Conservation (phyloP, 2,888 invertebrate genomes). For the Conistra vaccinii region DNA sequence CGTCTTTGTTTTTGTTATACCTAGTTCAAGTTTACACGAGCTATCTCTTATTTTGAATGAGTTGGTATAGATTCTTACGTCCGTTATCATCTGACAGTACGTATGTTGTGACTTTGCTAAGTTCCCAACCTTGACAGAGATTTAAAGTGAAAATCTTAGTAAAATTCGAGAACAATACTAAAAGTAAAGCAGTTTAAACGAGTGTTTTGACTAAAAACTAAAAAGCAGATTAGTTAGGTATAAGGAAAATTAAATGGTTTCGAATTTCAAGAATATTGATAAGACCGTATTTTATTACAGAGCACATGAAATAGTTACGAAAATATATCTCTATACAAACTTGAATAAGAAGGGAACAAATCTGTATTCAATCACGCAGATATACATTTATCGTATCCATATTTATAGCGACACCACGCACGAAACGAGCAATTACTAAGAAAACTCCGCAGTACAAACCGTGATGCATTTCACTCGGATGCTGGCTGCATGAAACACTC, state of each 20-base stretch:
- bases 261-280: too few species aligned
- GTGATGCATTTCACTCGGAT: constrained; percentile 61
- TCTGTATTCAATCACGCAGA: constrained; percentile 8
- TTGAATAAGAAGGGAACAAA: not conserved
- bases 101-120: too few species aligned
- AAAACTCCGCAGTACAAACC: constrained; percentile 41
- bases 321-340: not conserved
- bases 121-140: too few species aligned
- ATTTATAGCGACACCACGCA: constrained; percentile 36
- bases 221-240: too few species aligned
- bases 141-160: too few species aligned
- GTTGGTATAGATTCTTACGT: not conserved
- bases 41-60: not conserved
- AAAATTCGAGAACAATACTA: too few species aligned
- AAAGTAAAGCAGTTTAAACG: too few species aligned
- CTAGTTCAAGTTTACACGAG: not conserved
- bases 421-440: constrained; percentile 50
- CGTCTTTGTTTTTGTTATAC: not conserved
- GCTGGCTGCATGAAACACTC: constrained; percentile 71
- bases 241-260: too few species aligned
- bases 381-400: constrained; percentile 39
- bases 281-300: too few species aligned
- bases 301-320: too few species aligned
- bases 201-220: too few species aligned
- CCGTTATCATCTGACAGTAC: too few species aligned